phyloP scores from a whole-genome alignment of 2,797 vertebrate genomes.

The Avahi laniger region DNA sequence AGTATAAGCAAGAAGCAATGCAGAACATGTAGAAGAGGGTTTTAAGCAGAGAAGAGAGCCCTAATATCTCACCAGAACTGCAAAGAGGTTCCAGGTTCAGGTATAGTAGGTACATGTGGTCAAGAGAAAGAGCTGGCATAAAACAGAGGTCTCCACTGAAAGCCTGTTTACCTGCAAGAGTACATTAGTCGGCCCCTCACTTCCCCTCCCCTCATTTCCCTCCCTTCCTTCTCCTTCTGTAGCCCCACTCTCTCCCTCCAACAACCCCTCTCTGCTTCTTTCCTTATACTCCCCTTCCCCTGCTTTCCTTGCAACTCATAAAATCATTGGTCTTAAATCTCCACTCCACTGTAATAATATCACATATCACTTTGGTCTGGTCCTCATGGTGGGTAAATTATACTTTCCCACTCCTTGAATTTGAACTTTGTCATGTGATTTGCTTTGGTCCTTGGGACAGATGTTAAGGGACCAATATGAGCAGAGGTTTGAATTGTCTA shows the following conservation, averaged over 20 bases:
- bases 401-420: not conserved
- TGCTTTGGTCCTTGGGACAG: not conserved
- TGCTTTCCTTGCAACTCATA: not conserved
- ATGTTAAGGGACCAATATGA: not conserved
- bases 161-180: not conserved
- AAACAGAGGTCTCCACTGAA: not conserved
- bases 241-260: not conserved
- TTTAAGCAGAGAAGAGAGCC: not conserved
- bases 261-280: not conserved
- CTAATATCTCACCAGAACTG: not conserved
- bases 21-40: not conserved
- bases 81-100: not conserved
- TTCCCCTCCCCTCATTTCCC: not conserved
- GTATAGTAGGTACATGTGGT: too few species aligned
- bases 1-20: not conserved
- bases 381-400: not conserved
- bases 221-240: not conserved
- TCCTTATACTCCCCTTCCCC: not conserved
- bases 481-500: not conserved
- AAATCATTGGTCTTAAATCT: not conserved
- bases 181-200: not conserved
- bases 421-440: not conserved
- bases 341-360: not conserved
- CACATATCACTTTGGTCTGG: not conserved
- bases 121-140: not conserved